A percentile compares a stretch with the other conserved stretches of the same genome.
These are phyloP conservation scores for Karalla daura DNA, from an alignment of 2,797 vertebrate genomes.

Conservation along the genomic window DNA sequence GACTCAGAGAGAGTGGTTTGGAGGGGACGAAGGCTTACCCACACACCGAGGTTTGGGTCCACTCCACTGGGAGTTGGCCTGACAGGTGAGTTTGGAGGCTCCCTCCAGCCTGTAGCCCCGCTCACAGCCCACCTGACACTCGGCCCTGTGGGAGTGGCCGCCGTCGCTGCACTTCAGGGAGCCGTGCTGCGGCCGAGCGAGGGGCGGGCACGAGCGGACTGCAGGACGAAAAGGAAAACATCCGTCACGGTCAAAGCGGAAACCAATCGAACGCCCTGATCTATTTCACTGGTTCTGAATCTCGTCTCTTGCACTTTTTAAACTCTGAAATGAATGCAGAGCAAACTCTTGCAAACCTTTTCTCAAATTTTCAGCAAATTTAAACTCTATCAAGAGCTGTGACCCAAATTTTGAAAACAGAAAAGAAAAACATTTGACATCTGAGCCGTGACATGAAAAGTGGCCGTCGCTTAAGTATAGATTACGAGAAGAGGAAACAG, in stretches of 20 bases:
- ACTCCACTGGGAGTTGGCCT: conserved; percentile 92
- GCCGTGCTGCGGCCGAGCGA: conserved; percentile 85
- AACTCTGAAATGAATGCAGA: no score
- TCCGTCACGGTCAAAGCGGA: no score
- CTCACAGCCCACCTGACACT: conserved; percentile 88
- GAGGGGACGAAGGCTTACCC: conserved; percentile 85
- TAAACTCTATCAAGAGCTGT: not conserved
- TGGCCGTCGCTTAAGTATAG: conserved; percentile 23
- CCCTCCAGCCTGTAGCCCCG: conserved; percentile 91
- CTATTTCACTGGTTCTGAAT: no score
- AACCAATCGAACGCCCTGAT: no score
- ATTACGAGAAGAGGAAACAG: conserved; percentile 19
- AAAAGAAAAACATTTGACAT: not conserved
- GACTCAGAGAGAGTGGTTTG: not conserved
- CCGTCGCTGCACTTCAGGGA: conserved; percentile 86
- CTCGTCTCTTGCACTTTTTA: no score
- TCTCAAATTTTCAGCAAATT: no score
- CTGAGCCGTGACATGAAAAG: conserved; percentile 16
- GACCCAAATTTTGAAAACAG: not conserved
- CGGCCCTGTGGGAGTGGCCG: conserved; percentile 83
- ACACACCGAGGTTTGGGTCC: conserved; percentile 90
- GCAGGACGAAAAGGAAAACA: not conserved
- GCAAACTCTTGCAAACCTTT: no score
- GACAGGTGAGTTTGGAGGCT: conserved; percentile 86
- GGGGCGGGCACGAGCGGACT: conserved; percentile 91